phyloP scores from a whole-genome alignment of 1,140 invertebrate species.

The Anthonomus grandis region DNA sequence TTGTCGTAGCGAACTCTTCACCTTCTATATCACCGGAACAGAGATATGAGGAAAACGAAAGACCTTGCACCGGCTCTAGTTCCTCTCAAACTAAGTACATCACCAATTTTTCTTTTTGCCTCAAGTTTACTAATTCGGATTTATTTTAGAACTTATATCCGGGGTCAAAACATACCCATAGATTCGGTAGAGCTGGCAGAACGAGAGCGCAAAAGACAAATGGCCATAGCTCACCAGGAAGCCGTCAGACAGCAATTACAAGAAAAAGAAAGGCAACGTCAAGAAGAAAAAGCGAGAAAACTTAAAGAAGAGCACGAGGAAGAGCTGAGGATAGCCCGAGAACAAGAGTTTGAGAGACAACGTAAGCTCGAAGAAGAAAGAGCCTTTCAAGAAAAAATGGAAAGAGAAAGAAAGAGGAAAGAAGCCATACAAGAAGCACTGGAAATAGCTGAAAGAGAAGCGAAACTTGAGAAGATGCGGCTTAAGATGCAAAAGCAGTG shows the following conservation, averaged over 20 bases:
- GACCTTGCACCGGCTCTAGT: conserved; percentile 41
- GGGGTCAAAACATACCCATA: conserved; percentile 70
- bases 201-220: conserved; percentile 63
- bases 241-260: conserved; percentile 71
- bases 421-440: conserved; percentile 59
- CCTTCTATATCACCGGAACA: conserved; percentile 47
- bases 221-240: conserved; percentile 68
- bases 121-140: neutral
- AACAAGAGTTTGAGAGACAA: conserved; percentile 62
- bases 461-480: conserved; percentile 56
- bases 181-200: conserved; percentile 65
- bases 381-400: conserved; percentile 58
- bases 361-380: conserved; percentile 58
- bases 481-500: conserved; percentile 41
- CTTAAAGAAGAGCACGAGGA: conserved; percentile 63
- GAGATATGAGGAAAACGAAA: conserved; percentile 35
- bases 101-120: neutral
- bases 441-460: conserved; percentile 59
- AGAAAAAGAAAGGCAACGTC: conserved; percentile 61
- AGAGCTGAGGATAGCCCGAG: conserved; percentile 62
- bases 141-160: conserved; percentile 47
- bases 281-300: conserved; percentile 61
- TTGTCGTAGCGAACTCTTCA: conserved; percentile 41
- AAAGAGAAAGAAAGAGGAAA: conserved; percentile 56
- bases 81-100: conserved; percentile 37